Percentiles rank a stretch among this genome's conserved stretches.
phyloP scores from a whole-genome alignment of 2,113 vertebrate genomes.

The Egretta garzetta region DNA sequence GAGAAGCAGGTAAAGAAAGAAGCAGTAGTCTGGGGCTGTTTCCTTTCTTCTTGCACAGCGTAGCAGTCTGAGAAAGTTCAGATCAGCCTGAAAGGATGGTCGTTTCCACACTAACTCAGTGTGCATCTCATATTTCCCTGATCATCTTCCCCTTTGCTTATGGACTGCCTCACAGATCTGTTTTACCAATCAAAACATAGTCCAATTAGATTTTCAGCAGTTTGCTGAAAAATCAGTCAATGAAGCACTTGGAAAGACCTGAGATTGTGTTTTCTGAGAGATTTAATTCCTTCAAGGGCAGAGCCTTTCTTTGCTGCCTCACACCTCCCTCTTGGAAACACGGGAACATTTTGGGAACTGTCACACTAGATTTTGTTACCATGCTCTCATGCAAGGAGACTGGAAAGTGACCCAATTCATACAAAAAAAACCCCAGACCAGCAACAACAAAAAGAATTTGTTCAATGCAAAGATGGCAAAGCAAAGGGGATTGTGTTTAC shows the following conservation, averaged over 20 bases:
- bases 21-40: background rate
- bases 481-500: background rate
- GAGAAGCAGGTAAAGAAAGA: background rate
- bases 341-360: background rate
- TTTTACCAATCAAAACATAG: background rate
- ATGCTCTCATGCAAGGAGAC: background rate
- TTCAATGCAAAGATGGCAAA: background rate
- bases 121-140: background rate
- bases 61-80: background rate
- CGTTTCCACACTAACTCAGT: background rate
- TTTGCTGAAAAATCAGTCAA: background rate
- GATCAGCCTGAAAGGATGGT: background rate
- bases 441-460: background rate
- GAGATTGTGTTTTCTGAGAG: background rate
- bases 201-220: background rate
- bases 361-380: background rate
- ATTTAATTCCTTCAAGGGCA: slow-evolving; percentile 5
- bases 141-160: background rate
- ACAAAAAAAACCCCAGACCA: background rate
- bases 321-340: background rate
- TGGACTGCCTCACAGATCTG: background rate
- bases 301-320: background rate
- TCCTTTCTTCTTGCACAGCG: background rate
- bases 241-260: background rate
- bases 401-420: slow-evolving; percentile 3